Evolutionary conservation across 2,797 vertebrate genomes (phyloP).

Genomic region (Australoheros facetus): DNA sequence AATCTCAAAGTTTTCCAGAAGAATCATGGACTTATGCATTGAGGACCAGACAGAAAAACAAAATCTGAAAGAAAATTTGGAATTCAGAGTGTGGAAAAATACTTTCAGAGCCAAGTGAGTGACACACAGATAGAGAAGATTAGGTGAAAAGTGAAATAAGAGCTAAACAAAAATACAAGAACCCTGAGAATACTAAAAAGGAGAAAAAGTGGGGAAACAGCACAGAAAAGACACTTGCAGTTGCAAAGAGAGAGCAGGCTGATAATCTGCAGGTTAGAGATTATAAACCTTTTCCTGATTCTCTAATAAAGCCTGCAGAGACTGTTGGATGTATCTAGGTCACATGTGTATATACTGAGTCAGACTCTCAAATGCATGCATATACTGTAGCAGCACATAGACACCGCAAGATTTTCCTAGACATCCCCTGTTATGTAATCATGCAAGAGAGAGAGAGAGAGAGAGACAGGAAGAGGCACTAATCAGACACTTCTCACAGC

Average conservation of each 20-base stretch:
- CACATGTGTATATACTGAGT: constrained; percentile 36
- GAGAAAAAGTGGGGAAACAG: not conserved
- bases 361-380: constrained; percentile 3
- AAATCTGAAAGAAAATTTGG: not conserved
- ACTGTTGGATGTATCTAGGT: constrained; percentile 60
- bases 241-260: not conserved
- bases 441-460: constrained; percentile 17
- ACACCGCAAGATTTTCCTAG: constrained; percentile 29
- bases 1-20: not conserved
- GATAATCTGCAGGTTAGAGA: constrained; percentile 74
- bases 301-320: constrained; percentile 71
- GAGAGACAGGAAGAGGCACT: constrained; percentile 27
- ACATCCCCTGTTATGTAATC: constrained; percentile 60
- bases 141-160: not conserved
- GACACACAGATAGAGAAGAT: not conserved
- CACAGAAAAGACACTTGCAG: not conserved
- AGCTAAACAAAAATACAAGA: not conserved
- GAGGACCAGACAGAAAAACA: not conserved
- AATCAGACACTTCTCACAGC: constrained; percentile 57
- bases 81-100: not conserved
- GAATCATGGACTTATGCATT: not conserved
- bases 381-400: constrained; percentile 23
- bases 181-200: not conserved
- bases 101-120: not conserved
- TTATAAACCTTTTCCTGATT: constrained; percentile 41